Conservation (phyloP, 2,113 vertebrate genomes). For the Phalacrocorax aristotelis region DNA sequence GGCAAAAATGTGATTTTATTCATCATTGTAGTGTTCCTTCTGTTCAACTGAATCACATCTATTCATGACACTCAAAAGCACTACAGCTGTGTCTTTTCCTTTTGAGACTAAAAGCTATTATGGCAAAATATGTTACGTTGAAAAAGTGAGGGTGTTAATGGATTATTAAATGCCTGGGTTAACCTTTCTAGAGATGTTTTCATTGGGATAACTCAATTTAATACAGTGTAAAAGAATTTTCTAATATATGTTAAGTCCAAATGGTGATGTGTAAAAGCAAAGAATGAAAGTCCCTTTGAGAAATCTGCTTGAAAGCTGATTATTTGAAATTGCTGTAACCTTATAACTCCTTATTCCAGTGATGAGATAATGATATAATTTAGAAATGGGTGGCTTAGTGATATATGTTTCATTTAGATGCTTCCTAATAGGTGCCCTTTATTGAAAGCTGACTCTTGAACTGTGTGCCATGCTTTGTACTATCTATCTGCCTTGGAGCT, state of each 20-base stretch:
- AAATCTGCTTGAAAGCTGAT: slow-evolving; percentile 22
- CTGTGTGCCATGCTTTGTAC: not conserved
- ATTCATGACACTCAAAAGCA: not conserved
- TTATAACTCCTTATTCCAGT: not conserved
- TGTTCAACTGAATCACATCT: not conserved
- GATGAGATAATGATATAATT: slow-evolving; percentile 12
- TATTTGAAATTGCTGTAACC: slow-evolving; percentile 17
- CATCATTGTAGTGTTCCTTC: not conserved
- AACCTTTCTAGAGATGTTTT: slow-evolving; percentile 53
- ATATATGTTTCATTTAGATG: slow-evolving; percentile 28
- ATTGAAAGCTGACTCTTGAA: slow-evolving; percentile 46
- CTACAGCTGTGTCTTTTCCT: not conserved
- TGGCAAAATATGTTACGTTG: slow-evolving; percentile 9
- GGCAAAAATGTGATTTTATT: not conserved
- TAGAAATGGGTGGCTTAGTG: not conserved
- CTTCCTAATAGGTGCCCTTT: slow-evolving; percentile 39
- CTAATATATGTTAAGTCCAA: slow-evolving; percentile 13
- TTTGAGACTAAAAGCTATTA: slow-evolving; percentile 23
- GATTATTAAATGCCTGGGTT: slow-evolving; percentile 56
- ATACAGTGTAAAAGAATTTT: slow-evolving; percentile 43
- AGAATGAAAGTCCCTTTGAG: slow-evolving; percentile 31
- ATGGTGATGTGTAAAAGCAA: not conserved
- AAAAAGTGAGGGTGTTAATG: slow-evolving; percentile 48
- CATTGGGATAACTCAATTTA: slow-evolving; percentile 57
- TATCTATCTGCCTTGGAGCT: slow-evolving; percentile 48